These are phyloP conservation scores for Halictus ligatus DNA, from an alignment of 2,888 invertebrate genomes.

Conservation along the genomic window DNA sequence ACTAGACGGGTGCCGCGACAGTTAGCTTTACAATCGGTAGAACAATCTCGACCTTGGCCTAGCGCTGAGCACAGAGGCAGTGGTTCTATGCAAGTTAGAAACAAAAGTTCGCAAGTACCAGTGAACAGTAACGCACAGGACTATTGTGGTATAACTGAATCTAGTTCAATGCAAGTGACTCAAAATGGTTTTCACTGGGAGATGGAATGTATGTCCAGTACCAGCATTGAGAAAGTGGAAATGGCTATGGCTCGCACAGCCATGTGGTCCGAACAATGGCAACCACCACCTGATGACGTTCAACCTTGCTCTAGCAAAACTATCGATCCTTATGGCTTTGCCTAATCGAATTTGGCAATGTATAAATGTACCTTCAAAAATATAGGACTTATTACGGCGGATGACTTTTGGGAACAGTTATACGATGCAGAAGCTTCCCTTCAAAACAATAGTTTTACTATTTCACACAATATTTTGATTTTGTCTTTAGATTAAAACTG, in stretches of 20 bases:
- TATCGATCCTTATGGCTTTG: constrained; percentile 81
- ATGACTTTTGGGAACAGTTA: constrained; percentile 62
- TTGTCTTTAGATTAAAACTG: constrained; percentile 26
- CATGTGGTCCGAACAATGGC: constrained; percentile 80
- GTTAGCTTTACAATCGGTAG: constrained; percentile 78
- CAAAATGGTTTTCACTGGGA: constrained; percentile 81
- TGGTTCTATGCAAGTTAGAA: constrained; percentile 65
- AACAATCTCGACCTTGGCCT: constrained; percentile 69
- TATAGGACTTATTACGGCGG: constrained; percentile 43
- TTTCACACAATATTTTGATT: constrained; percentile 28
- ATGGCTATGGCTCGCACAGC: constrained; percentile 74
- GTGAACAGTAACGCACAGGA: constrained; percentile 76
- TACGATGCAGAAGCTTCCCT: constrained; percentile 53
- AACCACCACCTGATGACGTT: constrained; percentile 80
- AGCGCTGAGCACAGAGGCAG: constrained; percentile 59
- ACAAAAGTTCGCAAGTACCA: constrained; percentile 66
- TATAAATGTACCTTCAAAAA: constrained; percentile 40
- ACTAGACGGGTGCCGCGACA: constrained; percentile 78
- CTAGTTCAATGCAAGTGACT: constrained; percentile 72
- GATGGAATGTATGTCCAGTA: constrained; percentile 72
- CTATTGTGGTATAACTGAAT: constrained; percentile 67
- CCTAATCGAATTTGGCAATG: constrained; percentile 70
- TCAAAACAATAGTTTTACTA: constrained; percentile 45
- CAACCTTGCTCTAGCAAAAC: constrained; percentile 83
- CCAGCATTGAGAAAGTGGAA: constrained; percentile 73